A percentile compares a stretch with the other conserved stretches of the same genome.
These are phyloP conservation scores for Cherax destructor DNA, from an alignment of 1,140 invertebrate genomes.

Conservation along the genomic window DNA sequence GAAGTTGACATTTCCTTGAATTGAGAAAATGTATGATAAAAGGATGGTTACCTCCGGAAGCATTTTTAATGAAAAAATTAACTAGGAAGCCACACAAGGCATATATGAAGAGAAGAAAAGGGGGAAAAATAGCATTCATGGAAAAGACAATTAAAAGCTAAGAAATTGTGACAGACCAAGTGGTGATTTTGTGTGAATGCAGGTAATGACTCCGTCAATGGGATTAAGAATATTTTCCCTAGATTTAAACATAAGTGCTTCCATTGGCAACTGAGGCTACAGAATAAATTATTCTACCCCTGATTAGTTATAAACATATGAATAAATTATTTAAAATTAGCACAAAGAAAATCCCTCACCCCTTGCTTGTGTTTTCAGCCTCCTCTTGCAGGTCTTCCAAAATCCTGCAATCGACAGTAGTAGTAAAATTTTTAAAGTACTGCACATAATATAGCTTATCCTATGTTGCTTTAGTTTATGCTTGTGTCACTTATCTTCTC, in stretches of 20 bases:
- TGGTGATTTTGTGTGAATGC: no score
- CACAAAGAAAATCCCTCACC: constrained; percentile 18
- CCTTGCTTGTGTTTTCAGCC: constrained; percentile 27
- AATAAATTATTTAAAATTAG: neutral
- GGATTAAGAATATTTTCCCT: neutral
- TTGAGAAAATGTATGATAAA: no score
- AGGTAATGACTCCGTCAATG: neutral
- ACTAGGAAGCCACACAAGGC: no score
- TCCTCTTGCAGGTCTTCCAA: constrained; percentile 18
- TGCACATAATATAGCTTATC: neutral
- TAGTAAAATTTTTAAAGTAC: neutral
- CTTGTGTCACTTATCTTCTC: neutral
- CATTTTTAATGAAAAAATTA: no score
- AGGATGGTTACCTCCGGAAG: no score
- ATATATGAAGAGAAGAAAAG: no score
- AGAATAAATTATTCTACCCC: no score
- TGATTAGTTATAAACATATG: neutral
- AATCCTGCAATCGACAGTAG: constrained; percentile 20
- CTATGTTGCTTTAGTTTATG: neutral
- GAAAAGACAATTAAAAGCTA: no score
- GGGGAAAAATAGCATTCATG: no score
- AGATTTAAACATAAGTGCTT: neutral
- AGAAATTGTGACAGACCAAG: no score
- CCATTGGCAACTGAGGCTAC: neutral
- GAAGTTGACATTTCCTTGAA: no score